Conservation (phyloP, 2,888 invertebrate species). For the Eurois occulta region DNA sequence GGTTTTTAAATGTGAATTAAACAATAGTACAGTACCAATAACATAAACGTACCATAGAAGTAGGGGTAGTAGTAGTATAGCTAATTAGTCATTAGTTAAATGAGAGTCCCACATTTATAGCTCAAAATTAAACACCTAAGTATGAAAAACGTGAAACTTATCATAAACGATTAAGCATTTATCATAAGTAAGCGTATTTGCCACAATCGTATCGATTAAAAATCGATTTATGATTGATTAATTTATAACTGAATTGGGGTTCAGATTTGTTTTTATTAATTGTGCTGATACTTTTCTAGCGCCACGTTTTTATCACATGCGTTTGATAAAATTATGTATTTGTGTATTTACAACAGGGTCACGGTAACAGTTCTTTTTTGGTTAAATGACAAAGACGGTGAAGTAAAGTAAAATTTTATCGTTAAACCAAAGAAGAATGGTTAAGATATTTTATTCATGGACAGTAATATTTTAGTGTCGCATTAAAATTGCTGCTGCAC, state of each 20-base stretch:
- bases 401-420: neutral
- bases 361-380: neutral
- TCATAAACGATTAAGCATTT: constrained; percentile 20
- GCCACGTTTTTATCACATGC: neutral
- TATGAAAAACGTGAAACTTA: constrained; percentile 27
- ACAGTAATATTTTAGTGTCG: neutral
- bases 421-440: neutral
- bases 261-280: constrained; percentile 11
- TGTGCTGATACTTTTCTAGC: neutral
- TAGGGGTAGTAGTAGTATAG: neutral
- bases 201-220: constrained; percentile 17
- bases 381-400: neutral
- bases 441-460: neutral
- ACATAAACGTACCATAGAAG: neutral
- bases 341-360: neutral
- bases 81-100: neutral
- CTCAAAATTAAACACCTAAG: constrained; percentile 3
- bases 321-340: neutral
- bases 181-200: constrained; percentile 2
- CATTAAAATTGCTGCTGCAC: neutral
- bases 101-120: neutral
- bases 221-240: constrained; percentile 28
- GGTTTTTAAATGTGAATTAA: neutral
- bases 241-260: neutral
- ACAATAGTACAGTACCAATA: neutral